Evolutionary conservation across 1,140 invertebrate genomes (phyloP).

Genomic region (Lycorma delicatula): DNA sequence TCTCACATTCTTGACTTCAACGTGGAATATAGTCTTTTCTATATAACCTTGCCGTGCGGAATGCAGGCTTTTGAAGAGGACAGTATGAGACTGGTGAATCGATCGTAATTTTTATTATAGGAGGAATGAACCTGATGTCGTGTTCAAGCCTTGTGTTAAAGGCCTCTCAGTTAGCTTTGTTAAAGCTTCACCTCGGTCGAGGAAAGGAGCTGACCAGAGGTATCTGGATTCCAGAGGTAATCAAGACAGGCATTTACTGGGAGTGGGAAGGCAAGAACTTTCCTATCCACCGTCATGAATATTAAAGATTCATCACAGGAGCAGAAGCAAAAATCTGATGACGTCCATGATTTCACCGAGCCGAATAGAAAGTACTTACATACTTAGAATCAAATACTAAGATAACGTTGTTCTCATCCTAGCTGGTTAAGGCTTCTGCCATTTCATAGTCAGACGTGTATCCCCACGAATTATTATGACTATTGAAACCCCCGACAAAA

Average conservation of each 20-base stretch:
- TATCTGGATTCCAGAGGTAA: background rate
- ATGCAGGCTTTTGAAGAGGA: background rate
- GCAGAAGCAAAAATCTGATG: background rate
- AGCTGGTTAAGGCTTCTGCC: conserved; percentile 4
- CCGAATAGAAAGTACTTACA: background rate
- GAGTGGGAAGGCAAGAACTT: background rate
- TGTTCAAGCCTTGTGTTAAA: background rate
- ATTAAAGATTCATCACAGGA: background rate
- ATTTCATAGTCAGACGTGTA: background rate
- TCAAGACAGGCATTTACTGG: background rate
- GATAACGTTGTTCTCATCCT: conserved; percentile 15
- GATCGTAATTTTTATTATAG: background rate
- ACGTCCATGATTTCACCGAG: background rate
- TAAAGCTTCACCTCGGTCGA: background rate
- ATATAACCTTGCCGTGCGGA: too few species aligned
- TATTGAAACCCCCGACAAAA: conserved; percentile 16
- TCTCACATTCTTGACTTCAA: background rate
- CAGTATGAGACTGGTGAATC: background rate
- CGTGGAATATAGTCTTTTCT: background rate
- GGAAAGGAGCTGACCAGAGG: background rate
- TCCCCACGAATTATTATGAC: conserved; percentile 7
- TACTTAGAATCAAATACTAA: conserved; percentile 23
- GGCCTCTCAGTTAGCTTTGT: background rate
- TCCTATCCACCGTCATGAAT: background rate
- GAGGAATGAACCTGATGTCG: background rate